Percentiles rank a stretch among this genome's conserved stretches.
phyloP scores from a whole-genome alignment of 2,888 invertebrate genomes.

The Clusia tigrina region DNA sequence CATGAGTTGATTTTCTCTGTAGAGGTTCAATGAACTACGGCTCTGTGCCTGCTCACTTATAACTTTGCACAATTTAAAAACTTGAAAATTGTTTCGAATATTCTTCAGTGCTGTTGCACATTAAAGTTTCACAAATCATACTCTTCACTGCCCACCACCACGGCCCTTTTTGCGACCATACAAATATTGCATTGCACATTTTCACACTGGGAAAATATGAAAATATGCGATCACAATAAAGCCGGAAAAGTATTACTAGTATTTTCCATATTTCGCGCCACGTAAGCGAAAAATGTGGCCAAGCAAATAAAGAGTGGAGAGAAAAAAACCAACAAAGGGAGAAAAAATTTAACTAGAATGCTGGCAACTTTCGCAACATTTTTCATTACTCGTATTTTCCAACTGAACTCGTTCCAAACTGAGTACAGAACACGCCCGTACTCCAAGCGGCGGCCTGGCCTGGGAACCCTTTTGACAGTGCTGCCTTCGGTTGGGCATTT shows the following conservation, averaged over 20 bases:
- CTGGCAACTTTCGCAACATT: neutral
- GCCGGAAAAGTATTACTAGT: conserved; percentile 25
- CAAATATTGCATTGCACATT: too few relatives aligned
- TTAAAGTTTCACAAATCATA: neutral
- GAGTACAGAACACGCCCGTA: neutral
- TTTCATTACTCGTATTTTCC: neutral
- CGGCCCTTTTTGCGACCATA: too few relatives aligned
- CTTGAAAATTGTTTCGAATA: too few relatives aligned
- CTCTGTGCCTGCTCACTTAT: too few relatives aligned
- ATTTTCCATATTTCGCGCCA: conserved; percentile 24
- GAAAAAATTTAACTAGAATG: conserved; percentile 12
- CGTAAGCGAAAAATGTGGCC: conserved; percentile 22
- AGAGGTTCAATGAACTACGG: too few relatives aligned
- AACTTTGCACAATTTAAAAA: too few relatives aligned
- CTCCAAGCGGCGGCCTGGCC: neutral
- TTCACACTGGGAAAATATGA: too few relatives aligned
- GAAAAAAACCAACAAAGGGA: conserved; percentile 20
- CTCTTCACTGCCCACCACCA: neutral
- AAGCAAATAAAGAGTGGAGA: conserved; percentile 16
- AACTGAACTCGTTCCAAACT: neutral
- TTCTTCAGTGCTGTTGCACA: too few relatives aligned
- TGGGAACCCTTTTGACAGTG: neutral
- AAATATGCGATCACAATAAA: conserved; percentile 12
- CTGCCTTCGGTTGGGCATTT: conserved; percentile 4
- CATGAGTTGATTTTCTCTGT: too few relatives aligned